Evolutionary conservation across 2,888 invertebrate species (phyloP), one percentile per base, ranked within the genome.

Genomic region (Apamea crenata): DNA sequence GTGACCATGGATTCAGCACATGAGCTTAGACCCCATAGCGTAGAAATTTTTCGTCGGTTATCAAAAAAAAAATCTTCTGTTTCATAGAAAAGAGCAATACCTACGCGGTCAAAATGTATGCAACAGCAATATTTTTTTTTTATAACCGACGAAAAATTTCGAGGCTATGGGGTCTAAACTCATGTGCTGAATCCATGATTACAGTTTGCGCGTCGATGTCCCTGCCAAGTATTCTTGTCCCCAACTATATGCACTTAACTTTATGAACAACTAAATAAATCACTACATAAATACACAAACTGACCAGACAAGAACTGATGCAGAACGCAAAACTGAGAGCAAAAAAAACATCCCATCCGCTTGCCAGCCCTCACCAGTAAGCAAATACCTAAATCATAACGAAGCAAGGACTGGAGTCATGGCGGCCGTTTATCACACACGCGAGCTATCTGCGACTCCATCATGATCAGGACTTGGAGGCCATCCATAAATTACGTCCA

Each of bases 381-480:
- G 40, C 69, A 72, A 78, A 87, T 83, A 83, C 72, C 80, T 87
- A 83, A 86, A 83, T 86, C 71, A 86, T 87, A 87, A 86, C 84
- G 80, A 86, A 87, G 87, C 70, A 53, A 88, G 84, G 78, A 86
- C 63, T 83, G 70, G 67, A 78, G 72, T 88, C 90, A 88, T 89
- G 83, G 88, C 89, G 77, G 87, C 83, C 80, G 86, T 93, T 89
- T 86, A 89, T 92, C 92, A 90, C 84, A 83, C 77, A 82, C 83
- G 86, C 75, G 79, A 84, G 85, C 84, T 89, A 91, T 86, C 88
- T 83, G 90, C 88, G 72, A 88, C 89, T 91, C 80, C 89, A 91
- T 92, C 90, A 92, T 86, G 80, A 56, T 82, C 81, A 74, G 77
- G 80, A 83, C 80, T 82, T 85, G 77, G 29, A 53, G 16, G 18